Evolutionary conservation across 1,140 invertebrate species (phyloP), one percentile per base, ranked within the genome.

Genomic region (Diploscapter pachys): DNA sequence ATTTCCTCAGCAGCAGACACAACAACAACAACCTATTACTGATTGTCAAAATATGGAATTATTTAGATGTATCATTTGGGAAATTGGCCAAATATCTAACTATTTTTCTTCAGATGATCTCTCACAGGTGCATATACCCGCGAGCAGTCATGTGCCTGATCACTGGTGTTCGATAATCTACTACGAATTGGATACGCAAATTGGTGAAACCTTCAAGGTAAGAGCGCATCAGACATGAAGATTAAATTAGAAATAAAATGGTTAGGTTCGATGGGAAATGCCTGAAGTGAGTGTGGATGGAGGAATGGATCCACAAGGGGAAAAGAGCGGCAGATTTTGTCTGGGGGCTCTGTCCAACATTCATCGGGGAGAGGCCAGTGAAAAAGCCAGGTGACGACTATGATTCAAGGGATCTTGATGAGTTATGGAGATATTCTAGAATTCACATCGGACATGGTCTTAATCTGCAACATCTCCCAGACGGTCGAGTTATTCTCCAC

Each of bases 161-260:
- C 96, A 95, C 86, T 99, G 97, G 97, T 99, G 95, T 86, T 98
- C 95, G 0, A 95, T 99, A 59, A 93, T 94, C 0, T 99, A 99
- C 86, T 99, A 98, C 88, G 97, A 99, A 87, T 88, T 98, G 62
- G 96, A 99, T 84, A 95, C 94, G 13, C 95, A 98, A 83, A 95
- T 99, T 65, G 96, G 96, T 4, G 96, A 99, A 86, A 97, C 94
- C 0, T 99, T 99, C 83, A 99, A 99, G 89, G 96, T 98, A 48
- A 93, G 93, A 6, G 95, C 93, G 63, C 91, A 92, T 78, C 93
- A 93, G 31, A 31, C 31, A 31, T 31, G 31, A 31, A 31, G 31
- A 1, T 31, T 1, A 68, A 53, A 68, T 68, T 31, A 52, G 2
- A 54, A 9, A 31, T 53, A 5, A 71, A 8, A 6, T 50, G 5